Base-by-base conservation (phyloP, 2,888 invertebrate species). In the Xanthostigma xanthostigma region DNA sequence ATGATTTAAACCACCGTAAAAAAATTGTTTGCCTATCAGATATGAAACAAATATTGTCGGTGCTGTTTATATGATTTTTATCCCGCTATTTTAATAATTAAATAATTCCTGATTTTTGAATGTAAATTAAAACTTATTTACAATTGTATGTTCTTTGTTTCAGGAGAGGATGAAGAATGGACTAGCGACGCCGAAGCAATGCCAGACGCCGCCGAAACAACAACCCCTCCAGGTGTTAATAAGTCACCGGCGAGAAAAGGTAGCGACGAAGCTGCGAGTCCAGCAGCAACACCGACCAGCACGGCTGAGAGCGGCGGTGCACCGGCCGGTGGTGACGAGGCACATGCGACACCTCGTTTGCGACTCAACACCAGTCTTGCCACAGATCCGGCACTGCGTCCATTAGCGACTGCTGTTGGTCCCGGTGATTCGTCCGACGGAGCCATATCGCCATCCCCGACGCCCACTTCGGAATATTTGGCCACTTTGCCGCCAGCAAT, bases 361-460 rank as follows among this genome's bases (percentile, higher is more conserved):
- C 78, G 88, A 55, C 74, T 88, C 56, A 88, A 87, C 67, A 71
- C 84, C 51, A 79, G 79, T 63, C 75, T 89, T 55, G 87, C 87
- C 46, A 87, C 86, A 38, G 88, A 88, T 68, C 88, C 89, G 3
- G 88, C 88, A 10, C 70, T 84, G 17, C 78, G 81, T 54, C 78
- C 82, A 35, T 77, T 77, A 56, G 76, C 81, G 45, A 74, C 80
- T 53, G 68, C 76, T 45, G 66, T 74, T 11, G 74, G 68, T 53
- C 68, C 69, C 1, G 68, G 68, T 49, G 66, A 72, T 1, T 72
- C 74, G 42, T 69, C 71, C 1, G 75, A 75, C 48, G 47, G 57
- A 10, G 10, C 37, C 5, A 48, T 17, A 17, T 13, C 46, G n/a
- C 35, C 34, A 35, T 51, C 57, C 44, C 58, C 59, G 36, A 58